Evolutionary conservation across 2,888 invertebrate genomes (phyloP), one percentile per base, ranked within the genome.

Genomic region (Cynaeus angustus): DNA sequence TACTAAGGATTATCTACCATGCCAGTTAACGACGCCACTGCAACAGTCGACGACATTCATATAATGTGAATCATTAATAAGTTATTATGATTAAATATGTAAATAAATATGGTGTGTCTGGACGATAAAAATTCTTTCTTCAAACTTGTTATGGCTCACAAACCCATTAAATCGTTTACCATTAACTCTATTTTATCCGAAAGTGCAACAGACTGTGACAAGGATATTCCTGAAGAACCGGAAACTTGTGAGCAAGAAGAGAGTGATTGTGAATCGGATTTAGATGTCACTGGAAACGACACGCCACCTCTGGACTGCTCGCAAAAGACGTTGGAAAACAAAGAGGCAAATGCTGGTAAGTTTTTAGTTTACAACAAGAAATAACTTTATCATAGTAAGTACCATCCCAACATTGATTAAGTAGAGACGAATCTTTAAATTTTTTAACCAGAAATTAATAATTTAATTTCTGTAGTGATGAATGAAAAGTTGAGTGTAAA

Each of bases 141-240:
- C 64, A 58, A 68, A 56, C 46, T 66, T 58, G 77, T 77, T 70
- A 89, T 89, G 88, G 89, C 90, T 67, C 87, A 89, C 46, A 88
- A 89, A 67, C 89, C 90, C 2, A 83, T 91, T 0, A 91, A 91
- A 86, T 93, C 90, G 81, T 95, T 95, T 86, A 92, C 93, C 80
- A 95, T 95, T 81, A 92, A 92, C 82, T 90, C 92, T 78, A 90
- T 95, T 75, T 86, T 95, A 48, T 92, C 70, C 48, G 21, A 69
- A 12, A 66, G 53, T 65, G 70, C 48, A 37, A 37, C 59, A 28
- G 52, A 66, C 38, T 52, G 70, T 8, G 67, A 72, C 12, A 71
- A 74, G 86, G 72, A 81, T 86, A 3, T 86, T 66, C 48, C 38
- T 71, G 43, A 77, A 74, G 46, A 71, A 68, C 38, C 70, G 66